Conservation (phyloP, 1,140 invertebrate genomes). For the Magallana gigas region DNA sequence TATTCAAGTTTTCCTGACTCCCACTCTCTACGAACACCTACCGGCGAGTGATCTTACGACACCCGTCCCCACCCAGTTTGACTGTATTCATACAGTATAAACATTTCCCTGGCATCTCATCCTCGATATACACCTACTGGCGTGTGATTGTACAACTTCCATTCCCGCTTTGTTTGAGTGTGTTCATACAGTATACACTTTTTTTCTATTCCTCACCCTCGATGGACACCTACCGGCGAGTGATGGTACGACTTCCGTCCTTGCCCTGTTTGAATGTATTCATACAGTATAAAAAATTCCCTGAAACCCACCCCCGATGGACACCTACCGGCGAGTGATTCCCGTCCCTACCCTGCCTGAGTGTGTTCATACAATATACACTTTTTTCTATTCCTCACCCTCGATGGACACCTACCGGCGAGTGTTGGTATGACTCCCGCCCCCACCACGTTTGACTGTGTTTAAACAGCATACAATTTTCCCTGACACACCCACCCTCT, state of each 20-base stretch:
- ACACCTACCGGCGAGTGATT: too few relatives aligned
- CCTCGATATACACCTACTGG: too few relatives aligned
- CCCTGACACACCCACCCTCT: too few relatives aligned
- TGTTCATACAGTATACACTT: conserved; percentile 42
- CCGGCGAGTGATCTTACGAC: conserved; percentile 11
- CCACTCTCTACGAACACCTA: background rate
- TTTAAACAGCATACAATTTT: conserved; percentile 13
- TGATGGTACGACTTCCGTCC: background rate
- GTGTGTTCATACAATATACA: conserved; percentile 44
- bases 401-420: background rate
- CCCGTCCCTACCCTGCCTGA: background rate
- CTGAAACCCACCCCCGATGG: too few relatives aligned
- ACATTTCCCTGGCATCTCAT: too few relatives aligned
- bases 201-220: too few relatives aligned
- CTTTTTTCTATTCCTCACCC: too few relatives aligned
- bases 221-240: conserved; percentile 4
- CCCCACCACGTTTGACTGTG: background rate
- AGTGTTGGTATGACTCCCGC: background rate
- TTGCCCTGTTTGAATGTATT: conserved; percentile 34
- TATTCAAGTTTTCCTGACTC: background rate
- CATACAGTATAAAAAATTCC: conserved; percentile 25
- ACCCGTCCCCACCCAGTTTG: background rate
- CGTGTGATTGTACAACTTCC: too few relatives aligned
- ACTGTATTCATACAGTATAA: conserved; percentile 47
- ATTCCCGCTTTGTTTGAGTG: background rate